These are phyloP conservation scores for Jordanella pulchra DNA, from an alignment of 2,797 vertebrate genomes.

Conservation along the genomic window DNA sequence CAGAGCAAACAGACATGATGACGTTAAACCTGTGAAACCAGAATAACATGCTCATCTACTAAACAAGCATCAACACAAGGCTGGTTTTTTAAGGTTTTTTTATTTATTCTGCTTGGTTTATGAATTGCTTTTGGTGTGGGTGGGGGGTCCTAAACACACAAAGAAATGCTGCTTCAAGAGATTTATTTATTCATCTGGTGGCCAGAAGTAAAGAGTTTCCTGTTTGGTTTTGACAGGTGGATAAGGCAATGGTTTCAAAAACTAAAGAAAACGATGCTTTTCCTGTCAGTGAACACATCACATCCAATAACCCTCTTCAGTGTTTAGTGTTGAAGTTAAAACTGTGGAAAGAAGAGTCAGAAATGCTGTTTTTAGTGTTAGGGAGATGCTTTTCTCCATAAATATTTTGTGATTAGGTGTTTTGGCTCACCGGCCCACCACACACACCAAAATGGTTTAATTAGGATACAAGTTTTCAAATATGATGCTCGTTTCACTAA, in stretches of 20 bases:
- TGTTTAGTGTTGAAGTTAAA: no score
- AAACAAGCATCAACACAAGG: conserved; percentile 10
- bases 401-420: no score
- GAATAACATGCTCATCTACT: conserved; percentile 30
- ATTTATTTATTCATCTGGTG: not conserved
- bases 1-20: conserved; percentile 13
- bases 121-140: not conserved
- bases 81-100: conserved; percentile 7
- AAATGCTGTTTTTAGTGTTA: no score
- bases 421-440: no score
- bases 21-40: conserved; percentile 19
- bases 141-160: not conserved
- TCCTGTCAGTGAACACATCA: not conserved
- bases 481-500: no score
- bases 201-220: not conserved
- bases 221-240: no score
- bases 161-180: not conserved
- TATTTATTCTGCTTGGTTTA: not conserved
- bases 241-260: no score
- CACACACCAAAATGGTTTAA: no score
- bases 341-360: no score
- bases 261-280: no score
- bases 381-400: no score
- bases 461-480: no score
- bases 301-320: not conserved